phyloP scores from a whole-genome alignment of 2,888 invertebrate genomes.

The Diarsia rubi region DNA sequence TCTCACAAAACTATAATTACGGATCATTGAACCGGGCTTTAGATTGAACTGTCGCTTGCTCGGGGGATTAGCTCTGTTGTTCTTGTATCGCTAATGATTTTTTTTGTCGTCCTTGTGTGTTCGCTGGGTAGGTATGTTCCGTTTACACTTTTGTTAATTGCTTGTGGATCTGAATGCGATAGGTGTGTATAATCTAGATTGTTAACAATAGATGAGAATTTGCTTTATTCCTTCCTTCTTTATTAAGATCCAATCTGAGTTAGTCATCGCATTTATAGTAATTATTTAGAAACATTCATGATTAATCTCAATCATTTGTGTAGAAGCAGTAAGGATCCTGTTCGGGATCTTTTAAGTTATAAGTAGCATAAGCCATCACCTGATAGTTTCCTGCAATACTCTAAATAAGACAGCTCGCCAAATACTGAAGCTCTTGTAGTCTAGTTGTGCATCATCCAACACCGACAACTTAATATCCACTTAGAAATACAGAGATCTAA shows the following conservation, averaged over 20 bases:
- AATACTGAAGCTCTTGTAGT: slow-evolving; percentile 20
- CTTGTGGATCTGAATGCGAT: slow-evolving; percentile 40
- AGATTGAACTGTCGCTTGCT: slow-evolving; percentile 61
- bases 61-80: slow-evolving; percentile 50
- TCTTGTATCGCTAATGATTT: slow-evolving; percentile 49
- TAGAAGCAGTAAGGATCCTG: slow-evolving; percentile 4
- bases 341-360: not conserved
- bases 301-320: slow-evolving; percentile 17
- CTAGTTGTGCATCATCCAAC: slow-evolving; percentile 18
- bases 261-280: slow-evolving; percentile 42
- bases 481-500: slow-evolving; percentile 36
- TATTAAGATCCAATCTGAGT: slow-evolving; percentile 49
- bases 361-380: not conserved
- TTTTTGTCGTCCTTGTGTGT: slow-evolving; percentile 44
- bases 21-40: slow-evolving; percentile 65
- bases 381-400: not conserved
- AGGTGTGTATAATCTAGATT: slow-evolving; percentile 34
- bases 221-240: slow-evolving; percentile 52
- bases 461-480: slow-evolving; percentile 35
- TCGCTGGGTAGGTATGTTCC: slow-evolving; percentile 25
- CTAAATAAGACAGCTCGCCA: not conserved
- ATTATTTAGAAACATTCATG: slow-evolving; percentile 22
- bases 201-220: slow-evolving; percentile 56
- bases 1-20: slow-evolving; percentile 65
- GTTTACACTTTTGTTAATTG: slow-evolving; percentile 46